Evolutionary conservation across 1,140 invertebrate genomes (phyloP).

Genomic region (Bombus picipes): DNA sequence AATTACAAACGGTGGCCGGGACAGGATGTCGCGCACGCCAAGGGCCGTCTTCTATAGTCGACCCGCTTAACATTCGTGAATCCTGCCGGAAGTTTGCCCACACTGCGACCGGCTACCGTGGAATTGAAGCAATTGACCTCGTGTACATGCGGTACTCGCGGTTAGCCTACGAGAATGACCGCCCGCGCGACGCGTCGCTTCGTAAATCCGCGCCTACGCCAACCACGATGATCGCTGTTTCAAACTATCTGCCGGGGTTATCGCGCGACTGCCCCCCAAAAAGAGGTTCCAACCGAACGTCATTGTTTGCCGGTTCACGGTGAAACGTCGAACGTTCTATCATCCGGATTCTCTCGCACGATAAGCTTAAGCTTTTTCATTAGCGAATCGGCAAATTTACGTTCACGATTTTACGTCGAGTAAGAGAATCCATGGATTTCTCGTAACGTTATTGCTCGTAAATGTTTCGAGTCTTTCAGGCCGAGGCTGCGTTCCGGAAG

Average conservation of each 20-base stretch:
- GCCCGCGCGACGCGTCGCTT: conserved; percentile 30
- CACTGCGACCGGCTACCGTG: conserved; percentile 64
- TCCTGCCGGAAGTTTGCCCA: conserved; percentile 78
- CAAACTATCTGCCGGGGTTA: conserved; percentile 1
- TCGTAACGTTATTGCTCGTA: no score
- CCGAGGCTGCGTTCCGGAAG: no score
- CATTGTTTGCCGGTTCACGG: background rate
- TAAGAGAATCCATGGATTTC: no score
- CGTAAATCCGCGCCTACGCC: conserved; percentile 50
- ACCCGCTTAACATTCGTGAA: conserved; percentile 67
- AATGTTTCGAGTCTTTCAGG: no score
- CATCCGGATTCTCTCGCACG: accelerated
- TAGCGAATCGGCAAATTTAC: no score
- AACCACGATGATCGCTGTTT: conserved; percentile 4
- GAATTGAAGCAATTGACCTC: conserved; percentile 70
- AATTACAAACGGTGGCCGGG: conserved; percentile 56
- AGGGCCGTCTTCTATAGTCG: conserved; percentile 40
- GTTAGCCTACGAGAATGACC: conserved; percentile 29
- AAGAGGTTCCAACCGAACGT: background rate
- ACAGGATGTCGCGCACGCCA: conserved; percentile 59
- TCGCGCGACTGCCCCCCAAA: background rate
- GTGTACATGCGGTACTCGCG: conserved; percentile 40
- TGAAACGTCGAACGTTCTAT: background rate
- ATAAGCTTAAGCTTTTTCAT: no score
- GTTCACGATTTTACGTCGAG: no score